Base-by-base conservation (phyloP, 2,888 invertebrate genomes). In the Melanostoma mellinum region DNA sequence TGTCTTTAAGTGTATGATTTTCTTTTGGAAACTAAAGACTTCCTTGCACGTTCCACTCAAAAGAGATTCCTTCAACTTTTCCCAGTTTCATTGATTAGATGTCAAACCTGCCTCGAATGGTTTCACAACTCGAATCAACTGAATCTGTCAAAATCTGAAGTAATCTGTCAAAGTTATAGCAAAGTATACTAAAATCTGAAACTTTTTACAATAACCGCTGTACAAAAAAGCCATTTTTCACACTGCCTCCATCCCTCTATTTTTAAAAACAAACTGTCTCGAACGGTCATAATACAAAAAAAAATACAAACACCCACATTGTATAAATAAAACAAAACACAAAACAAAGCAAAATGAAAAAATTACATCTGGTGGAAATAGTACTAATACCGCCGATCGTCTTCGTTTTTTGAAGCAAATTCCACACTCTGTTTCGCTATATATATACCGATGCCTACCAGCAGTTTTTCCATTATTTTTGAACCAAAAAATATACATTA, bases 381-480 rank as follows among this genome's bases (percentile, higher is more conserved):
- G 40, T 74, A 78, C 69, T 60, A 84, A 74, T 78, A 48, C 67
- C 48, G 69, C 50, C 72, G 53, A 38, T 71, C 75, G 50, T 69
- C 74, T 69, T 73, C 78, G 69, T 60, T 78, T 48, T 69, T 77
- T 48, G 56, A 69, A 67, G 65, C 74, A 61, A 61, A 65, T 55
- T 65, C 65, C 52, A 69, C 76, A 58, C 46, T 65, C 36, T 69
- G 33, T 58, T 36, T 52, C 46, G 52, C 44, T 63, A n/a, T 44
- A 53, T 50, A 67, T 72, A 63, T 58, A 69, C 67, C 74, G 79
- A 79, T 74, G 74, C 74, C 79, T 58, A 48, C 52, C 63, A 50
- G 71, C 67, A 60, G 71, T 69, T 74, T 79, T 79, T 61, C 20
- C 60, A 74, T 67, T 65, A 56, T 78, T 77, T 78, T 78, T 78